Conservation (phyloP, 2,888 invertebrate species). For the Lasioglossum zephyrum region DNA sequence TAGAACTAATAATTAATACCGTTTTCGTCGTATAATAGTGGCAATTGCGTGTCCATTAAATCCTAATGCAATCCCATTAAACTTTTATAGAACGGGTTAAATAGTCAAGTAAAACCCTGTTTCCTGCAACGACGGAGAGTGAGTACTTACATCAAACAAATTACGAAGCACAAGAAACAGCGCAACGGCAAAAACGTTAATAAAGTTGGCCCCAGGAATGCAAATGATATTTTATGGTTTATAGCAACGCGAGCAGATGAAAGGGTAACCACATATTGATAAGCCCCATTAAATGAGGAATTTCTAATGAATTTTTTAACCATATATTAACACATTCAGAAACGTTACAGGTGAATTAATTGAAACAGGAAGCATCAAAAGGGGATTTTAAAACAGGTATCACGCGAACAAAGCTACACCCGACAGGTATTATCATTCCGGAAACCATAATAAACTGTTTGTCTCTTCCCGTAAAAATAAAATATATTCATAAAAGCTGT, state of each 20-base stretch:
- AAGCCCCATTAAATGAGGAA: neutral
- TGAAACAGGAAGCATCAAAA: neutral
- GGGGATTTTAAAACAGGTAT: neutral
- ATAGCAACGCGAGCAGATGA: neutral
- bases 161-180: neutral
- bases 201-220: neutral
- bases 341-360: neutral
- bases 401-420: neutral
- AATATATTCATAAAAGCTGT: too few species aligned
- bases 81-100: slow-evolving; percentile 2
- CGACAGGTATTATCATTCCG: neutral
- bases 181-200: neutral
- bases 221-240: neutral
- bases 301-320: neutral
- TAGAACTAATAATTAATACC: neutral
- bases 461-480: too few species aligned
- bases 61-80: slow-evolving; percentile 1
- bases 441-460: neutral
- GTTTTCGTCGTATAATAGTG: neutral
- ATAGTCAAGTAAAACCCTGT: neutral
- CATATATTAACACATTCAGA: neutral
- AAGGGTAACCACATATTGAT: neutral
- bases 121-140: neutral
- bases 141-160: neutral
- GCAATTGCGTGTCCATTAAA: neutral